Base-by-base conservation (phyloP, 37 sponge, comb jelly and placozoan genomes). In the Cliona cf. orientalis region DNA sequence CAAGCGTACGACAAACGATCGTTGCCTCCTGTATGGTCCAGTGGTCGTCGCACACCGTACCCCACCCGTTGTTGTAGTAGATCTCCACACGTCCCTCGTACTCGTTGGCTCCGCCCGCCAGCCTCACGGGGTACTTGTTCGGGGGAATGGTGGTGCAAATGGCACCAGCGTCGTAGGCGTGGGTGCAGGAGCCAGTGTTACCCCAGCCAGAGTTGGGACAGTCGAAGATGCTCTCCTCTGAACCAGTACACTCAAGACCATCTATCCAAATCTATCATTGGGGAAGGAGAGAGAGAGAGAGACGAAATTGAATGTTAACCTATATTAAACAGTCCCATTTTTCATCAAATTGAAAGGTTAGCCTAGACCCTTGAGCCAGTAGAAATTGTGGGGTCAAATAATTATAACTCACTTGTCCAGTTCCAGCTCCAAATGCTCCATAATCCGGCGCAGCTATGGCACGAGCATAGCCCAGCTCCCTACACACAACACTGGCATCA, bases 11-110 rank as follows among this genome's bases (percentile, higher is more conserved):
- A 46, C 82, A 87, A 28, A 75, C 43, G 3, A 82, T 68, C 1
- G 59, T 77, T 1, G 84, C 79, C 0, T 71, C 89, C 25, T 1
- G 56, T 0, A 65, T 19, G 28, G 76, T 82, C 79, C 84, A 89
- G 53, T 72, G 74, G 72, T 83, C 76, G 55, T 78, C 85, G 84
- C 89, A 92, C 2, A 92, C 57, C 28, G 89, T 84, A 25, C 80
- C 81, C 81, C 81, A 92, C 62, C 23, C 45, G 33, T n/a, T 26
- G 46, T 64, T 63, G 26, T 64, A 78, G 71, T 39, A 71, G n/a
- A 71, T 59, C 60, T 59, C 60, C 37, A 59, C 60, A 37, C 41
- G 46, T 37, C 75, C 75, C 9, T 33, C 58, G 46, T 23, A 11
- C 65, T n/a, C 65, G 36, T 62, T 62, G 29, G 29, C 31, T 21